These are phyloP conservation scores for Drosophila rhopaloa DNA, from an alignment of 1,140 invertebrate genomes.

Conservation along the genomic window DNA sequence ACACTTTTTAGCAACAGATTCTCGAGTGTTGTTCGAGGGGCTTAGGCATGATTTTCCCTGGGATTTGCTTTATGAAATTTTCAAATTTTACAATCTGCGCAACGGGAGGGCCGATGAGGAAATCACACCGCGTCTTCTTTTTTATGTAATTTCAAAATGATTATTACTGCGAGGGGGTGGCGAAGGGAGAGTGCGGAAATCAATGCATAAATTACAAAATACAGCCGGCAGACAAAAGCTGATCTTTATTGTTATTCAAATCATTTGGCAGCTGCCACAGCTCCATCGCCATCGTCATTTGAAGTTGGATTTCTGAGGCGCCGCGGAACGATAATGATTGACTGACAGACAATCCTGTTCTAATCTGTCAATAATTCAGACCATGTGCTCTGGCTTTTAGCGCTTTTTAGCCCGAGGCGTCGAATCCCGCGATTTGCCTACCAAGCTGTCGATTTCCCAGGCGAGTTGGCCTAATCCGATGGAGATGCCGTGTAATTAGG, in stretches of 20 bases:
- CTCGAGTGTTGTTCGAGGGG: conserved; percentile 66
- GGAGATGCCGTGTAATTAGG: conserved; percentile 71
- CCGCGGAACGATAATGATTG: conserved; percentile 69
- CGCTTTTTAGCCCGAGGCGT: conserved; percentile 40
- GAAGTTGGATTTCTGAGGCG: conserved; percentile 32
- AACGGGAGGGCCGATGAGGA: conserved; percentile 60
- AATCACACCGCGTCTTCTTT: conserved; percentile 48
- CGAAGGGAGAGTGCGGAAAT: conserved; percentile 27
- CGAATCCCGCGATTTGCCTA: conserved; percentile 18
- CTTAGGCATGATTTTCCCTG: conserved; percentile 70
- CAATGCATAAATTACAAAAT: conserved; percentile 80
- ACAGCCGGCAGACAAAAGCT: conserved; percentile 56
- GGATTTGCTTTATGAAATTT: conserved; percentile 64
- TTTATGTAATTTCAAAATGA: conserved; percentile 76
- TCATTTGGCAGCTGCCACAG: conserved; percentile 57
- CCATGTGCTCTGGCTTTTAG: conserved; percentile 66
- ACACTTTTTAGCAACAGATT: conserved; percentile 69
- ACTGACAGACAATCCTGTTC: conserved; percentile 46
- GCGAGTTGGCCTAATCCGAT: conserved; percentile 71
- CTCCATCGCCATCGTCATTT: conserved; percentile 26
- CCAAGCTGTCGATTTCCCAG: conserved; percentile 77
- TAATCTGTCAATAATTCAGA: conserved; percentile 79
- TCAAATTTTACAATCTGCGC: conserved; percentile 68
- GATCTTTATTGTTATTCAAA: conserved; percentile 83
- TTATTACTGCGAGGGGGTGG: conserved; percentile 55